These are phyloP conservation scores for Oscarella lobularis DNA, from an alignment of 37 sponge, comb jelly and placozoan genomes.

Conservation along the genomic window DNA sequence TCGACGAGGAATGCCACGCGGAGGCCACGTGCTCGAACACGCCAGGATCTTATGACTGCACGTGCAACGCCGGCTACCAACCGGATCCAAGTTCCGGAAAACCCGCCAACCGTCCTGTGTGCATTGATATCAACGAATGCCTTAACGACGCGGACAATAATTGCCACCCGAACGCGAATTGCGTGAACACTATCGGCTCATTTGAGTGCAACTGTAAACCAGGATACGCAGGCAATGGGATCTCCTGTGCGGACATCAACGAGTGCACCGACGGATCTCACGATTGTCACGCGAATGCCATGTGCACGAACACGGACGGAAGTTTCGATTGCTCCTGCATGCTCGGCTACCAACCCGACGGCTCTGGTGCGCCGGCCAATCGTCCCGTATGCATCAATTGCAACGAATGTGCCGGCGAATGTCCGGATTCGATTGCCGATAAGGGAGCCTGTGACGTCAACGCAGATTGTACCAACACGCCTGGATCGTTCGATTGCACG, in stretches of 20 bases:
- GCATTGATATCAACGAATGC: neutral
- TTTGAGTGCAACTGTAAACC: neutral
- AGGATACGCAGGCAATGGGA: neutral
- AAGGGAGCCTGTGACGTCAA: neutral
- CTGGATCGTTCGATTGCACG: neutral
- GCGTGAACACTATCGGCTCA: neutral
- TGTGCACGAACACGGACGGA: neutral
- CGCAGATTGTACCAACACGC: neutral
- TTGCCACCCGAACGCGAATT: neutral
- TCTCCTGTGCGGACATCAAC: neutral
- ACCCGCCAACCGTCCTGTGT: no score
- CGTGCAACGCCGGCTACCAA: neutral
- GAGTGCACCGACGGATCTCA: neutral
- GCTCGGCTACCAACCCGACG: neutral
- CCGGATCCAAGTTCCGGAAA: neutral
- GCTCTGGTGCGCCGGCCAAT: neutral
- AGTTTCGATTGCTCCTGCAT: neutral
- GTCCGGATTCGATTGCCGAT: neutral
- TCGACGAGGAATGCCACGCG: neutral
- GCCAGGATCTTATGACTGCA: neutral
- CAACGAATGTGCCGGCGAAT: neutral
- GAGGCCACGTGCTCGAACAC: neutral
- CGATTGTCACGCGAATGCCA: neutral
- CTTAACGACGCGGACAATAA: neutral
- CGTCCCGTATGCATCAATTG: neutral